These are phyloP conservation scores for Drosophila anomalata DNA, from an alignment of 2,888 invertebrate species.

Conservation along the genomic window DNA sequence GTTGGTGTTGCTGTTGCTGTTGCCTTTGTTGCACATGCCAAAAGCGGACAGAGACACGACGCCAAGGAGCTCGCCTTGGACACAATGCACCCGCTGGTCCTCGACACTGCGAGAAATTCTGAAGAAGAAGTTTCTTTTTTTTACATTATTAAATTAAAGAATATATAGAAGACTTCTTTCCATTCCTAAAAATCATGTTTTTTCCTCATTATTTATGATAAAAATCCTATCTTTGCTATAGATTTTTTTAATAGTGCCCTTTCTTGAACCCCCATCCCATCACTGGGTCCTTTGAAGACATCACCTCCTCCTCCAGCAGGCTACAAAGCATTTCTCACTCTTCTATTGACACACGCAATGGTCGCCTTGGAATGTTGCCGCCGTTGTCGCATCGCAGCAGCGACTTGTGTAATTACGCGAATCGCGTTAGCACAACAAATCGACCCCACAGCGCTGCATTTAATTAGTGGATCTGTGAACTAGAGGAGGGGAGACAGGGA, in stretches of 20 bases:
- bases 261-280: neutral
- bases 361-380: conserved; percentile 72
- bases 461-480: conserved; percentile 60
- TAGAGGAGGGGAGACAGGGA: neutral
- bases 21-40: conserved; percentile 71
- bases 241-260: neutral
- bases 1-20: conserved; percentile 41
- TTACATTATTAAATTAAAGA: neutral
- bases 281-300: conserved; percentile 8
- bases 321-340: conserved; percentile 56
- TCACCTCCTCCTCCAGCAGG: conserved; percentile 5
- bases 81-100: conserved; percentile 19
- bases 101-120: conserved; percentile 5
- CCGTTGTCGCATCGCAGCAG: conserved; percentile 40
- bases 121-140: neutral
- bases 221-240: too few species aligned
- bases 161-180: too few species aligned
- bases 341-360: conserved; percentile 76
- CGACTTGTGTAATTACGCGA: conserved; percentile 63
- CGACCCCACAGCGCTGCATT: conserved; percentile 70
- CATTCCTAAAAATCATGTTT: too few species aligned
- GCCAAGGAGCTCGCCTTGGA: conserved; percentile 42
- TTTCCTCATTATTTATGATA: too few species aligned
- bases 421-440: conserved; percentile 75
- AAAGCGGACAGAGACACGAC: conserved; percentile 65